Percentiles rank a stretch among this genome's conserved stretches.
Conservation (phyloP, 2,888 invertebrate species). For the Aproaerema taeniolella region DNA sequence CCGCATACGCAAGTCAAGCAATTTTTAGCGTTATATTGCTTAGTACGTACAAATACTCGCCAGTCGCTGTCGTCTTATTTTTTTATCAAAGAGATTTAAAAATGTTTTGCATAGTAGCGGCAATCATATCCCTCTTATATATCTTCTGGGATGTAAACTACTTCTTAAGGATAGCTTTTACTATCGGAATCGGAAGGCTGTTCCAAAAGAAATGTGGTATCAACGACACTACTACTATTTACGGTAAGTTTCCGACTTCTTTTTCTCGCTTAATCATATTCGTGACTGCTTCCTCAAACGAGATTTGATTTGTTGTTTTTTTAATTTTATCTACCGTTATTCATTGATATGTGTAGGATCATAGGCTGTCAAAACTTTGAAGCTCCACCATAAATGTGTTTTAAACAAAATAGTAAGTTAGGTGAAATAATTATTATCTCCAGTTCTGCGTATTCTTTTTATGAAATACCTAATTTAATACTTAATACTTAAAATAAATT, state of each 20-base stretch:
- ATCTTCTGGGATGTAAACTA: conserved; percentile 89
- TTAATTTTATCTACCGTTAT: too few relatives aligned
- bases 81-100: conserved; percentile 12
- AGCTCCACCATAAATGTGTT: too few relatives aligned
- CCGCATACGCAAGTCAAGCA: conserved; percentile 14
- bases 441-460: too few relatives aligned
- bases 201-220: conserved; percentile 83
- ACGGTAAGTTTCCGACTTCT: conserved; percentile 77
- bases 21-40: conserved; percentile 2
- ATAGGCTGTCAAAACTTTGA: too few relatives aligned
- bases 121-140: conserved; percentile 77
- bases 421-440: too few relatives aligned
- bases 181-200: conserved; percentile 81
- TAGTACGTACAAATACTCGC: neutral
- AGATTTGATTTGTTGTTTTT: too few relatives aligned
- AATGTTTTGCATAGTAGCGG: conserved; percentile 52
- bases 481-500: too few relatives aligned
- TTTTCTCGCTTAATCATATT: too few relatives aligned
- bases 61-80: neutral
- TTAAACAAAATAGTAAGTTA: too few relatives aligned
- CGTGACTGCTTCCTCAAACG: too few relatives aligned
- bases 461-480: too few relatives aligned
- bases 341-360: too few relatives aligned
- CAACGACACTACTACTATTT: conserved; percentile 84
- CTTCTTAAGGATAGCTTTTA: conserved; percentile 83